These are phyloP conservation scores for Tauraco erythrolophus DNA, from an alignment of 2,113 vertebrate genomes.

Conservation along the genomic window DNA sequence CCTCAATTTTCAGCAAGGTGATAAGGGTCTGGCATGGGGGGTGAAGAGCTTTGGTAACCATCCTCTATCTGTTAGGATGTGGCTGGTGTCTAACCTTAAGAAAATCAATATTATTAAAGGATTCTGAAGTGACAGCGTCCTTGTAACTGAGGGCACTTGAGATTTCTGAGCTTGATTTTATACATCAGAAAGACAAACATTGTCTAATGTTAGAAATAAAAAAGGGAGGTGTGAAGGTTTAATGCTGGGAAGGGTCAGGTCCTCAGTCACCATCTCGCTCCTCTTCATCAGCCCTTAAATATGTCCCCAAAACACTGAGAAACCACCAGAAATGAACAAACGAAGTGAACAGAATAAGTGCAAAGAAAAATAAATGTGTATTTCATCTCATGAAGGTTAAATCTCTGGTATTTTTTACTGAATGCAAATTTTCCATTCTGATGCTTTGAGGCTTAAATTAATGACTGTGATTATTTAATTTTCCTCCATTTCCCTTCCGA, in stretches of 20 bases:
- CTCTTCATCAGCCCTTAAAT: background rate
- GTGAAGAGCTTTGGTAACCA: background rate
- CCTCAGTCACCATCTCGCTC: background rate
- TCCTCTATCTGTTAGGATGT: background rate
- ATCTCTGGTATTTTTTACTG: conserved; percentile 71
- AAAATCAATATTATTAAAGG: background rate
- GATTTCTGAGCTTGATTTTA: background rate
- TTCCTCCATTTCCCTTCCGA: background rate
- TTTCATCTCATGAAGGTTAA: conserved; percentile 70
- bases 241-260: background rate
- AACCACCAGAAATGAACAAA: conserved; percentile 3
- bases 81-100: background rate
- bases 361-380: conserved; percentile 74
- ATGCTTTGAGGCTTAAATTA: conserved; percentile 62
- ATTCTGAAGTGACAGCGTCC: background rate
- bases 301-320: background rate
- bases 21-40: background rate
- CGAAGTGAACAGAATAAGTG: background rate
- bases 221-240: background rate
- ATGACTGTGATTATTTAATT: conserved; percentile 54
- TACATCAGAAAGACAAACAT: background rate
- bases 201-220: background rate
- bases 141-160: background rate
- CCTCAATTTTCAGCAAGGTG: background rate
- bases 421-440: conserved; percentile 69